Evolutionary conservation across 2,888 invertebrate genomes (phyloP).

Genomic region (Smittia aterrima): DNA sequence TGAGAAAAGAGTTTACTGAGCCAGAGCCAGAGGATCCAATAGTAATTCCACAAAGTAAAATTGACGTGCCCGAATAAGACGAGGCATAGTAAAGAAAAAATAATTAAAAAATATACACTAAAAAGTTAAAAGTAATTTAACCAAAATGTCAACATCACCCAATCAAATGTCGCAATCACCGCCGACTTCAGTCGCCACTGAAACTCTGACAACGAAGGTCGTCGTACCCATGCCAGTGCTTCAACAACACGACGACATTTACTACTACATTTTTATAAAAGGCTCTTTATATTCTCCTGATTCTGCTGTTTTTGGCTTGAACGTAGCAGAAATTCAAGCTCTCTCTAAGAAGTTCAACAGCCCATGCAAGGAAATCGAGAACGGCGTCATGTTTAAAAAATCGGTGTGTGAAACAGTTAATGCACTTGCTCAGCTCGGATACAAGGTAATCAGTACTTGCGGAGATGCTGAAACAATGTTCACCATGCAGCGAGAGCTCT

Average conservation of each 20-base stretch:
- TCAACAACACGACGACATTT: slow-evolving; percentile 58
- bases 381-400: slow-evolving; percentile 70
- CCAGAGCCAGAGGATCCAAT: slow-evolving; percentile 64
- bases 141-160: slow-evolving; percentile 40
- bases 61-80: slow-evolving; percentile 32
- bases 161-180: slow-evolving; percentile 44
- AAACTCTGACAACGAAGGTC: slow-evolving; percentile 45
- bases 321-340: slow-evolving; percentile 67
- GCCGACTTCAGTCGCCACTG: slow-evolving; percentile 46
- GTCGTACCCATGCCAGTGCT: slow-evolving; percentile 54
- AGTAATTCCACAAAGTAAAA: slow-evolving; percentile 20
- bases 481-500: slow-evolving; percentile 78
- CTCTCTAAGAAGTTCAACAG: slow-evolving; percentile 68
- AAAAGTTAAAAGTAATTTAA: neutral
- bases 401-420: slow-evolving; percentile 70
- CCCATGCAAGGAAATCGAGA: slow-evolving; percentile 63
- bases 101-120: neutral
- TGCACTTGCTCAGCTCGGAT: slow-evolving; percentile 72
- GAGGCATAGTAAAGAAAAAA: neutral
- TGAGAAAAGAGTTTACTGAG: slow-evolving; percentile 83
- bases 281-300: slow-evolving; percentile 74
- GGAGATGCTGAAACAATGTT: slow-evolving; percentile 80
- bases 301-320: slow-evolving; percentile 73
- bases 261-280: slow-evolving; percentile 74
- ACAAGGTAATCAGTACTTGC: slow-evolving; percentile 72